Conservation (phyloP, 2,797 vertebrate species). For the Oreonectes daqikongensis region DNA sequence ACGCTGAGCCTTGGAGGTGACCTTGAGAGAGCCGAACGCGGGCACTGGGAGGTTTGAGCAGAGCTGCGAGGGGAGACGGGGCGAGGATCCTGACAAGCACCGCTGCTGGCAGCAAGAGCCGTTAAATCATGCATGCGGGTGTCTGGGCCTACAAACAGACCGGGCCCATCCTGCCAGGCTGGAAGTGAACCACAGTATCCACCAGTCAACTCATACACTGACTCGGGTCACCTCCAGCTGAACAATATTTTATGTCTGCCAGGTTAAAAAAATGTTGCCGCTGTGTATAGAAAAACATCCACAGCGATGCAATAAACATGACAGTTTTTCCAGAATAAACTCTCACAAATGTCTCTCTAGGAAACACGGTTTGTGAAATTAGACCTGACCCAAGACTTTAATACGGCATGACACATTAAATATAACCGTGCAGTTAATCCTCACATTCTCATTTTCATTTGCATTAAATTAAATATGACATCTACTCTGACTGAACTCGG, state of each 20-base stretch:
- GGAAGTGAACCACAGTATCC: constrained; percentile 22
- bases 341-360: too few species aligned
- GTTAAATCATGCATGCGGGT: constrained; percentile 89
- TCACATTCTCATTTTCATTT: background rate
- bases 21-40: constrained; percentile 70
- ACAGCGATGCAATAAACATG: too few species aligned
- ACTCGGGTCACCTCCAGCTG: background rate
- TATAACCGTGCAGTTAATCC: background rate
- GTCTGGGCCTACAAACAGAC: constrained; percentile 77
- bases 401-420: background rate
- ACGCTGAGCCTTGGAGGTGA: constrained; percentile 71
- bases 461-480: background rate
- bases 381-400: background rate
- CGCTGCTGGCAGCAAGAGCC: constrained; percentile 89
- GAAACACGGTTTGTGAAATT: background rate
- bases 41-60: constrained; percentile 18
- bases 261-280: background rate
- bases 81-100: constrained; percentile 56
- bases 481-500: constrained; percentile 7
- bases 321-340: background rate
- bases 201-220: constrained; percentile 1
- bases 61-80: constrained; percentile 80
- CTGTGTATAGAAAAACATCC: background rate
- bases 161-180: constrained; percentile 30
- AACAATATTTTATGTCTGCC: constrained; percentile 1